Conservation (phyloP, 2,888 invertebrate species). For the Synergus laeviventris region DNA sequence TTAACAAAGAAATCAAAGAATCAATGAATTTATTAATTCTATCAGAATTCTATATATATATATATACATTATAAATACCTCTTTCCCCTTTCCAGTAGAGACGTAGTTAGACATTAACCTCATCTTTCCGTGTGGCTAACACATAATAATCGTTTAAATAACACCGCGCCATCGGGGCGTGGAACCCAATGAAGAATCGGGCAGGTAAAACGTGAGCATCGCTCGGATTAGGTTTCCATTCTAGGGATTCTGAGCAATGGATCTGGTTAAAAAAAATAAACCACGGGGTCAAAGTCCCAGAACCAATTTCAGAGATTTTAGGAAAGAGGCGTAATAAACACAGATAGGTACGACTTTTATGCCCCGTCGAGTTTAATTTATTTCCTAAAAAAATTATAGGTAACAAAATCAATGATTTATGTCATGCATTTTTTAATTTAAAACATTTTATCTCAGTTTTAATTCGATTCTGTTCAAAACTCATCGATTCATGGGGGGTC, state of each 20-base stretch:
- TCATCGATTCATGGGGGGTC: not conserved
- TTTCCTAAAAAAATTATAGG: constrained; percentile 24
- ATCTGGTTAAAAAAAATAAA: constrained; percentile 24
- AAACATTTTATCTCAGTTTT: not conserved
- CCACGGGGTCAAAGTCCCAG: constrained; percentile 34
- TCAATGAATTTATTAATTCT: too few relatives aligned
- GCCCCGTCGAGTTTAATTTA: constrained; percentile 27
- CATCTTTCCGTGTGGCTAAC: not conserved
- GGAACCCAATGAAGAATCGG: constrained; percentile 15
- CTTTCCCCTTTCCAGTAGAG: too few relatives aligned
- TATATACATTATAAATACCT: too few relatives aligned
- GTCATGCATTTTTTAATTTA: not conserved
- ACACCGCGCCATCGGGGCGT: constrained; percentile 20
- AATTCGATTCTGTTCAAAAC: not conserved
- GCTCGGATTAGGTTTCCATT: constrained; percentile 34
- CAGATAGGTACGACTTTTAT: not conserved
- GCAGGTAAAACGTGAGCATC: constrained; percentile 28
- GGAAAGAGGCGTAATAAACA: constrained; percentile 33
- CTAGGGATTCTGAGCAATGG: constrained; percentile 32
- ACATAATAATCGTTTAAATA: constrained; percentile 23
- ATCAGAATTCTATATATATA: too few relatives aligned
- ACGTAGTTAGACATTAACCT: not conserved
- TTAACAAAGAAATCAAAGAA: too few relatives aligned
- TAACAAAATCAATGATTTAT: constrained; percentile 31
- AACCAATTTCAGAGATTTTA: constrained; percentile 32